Base-by-base conservation (phyloP, 2,888 invertebrate species). In the Chrysomela aeneicollis region DNA sequence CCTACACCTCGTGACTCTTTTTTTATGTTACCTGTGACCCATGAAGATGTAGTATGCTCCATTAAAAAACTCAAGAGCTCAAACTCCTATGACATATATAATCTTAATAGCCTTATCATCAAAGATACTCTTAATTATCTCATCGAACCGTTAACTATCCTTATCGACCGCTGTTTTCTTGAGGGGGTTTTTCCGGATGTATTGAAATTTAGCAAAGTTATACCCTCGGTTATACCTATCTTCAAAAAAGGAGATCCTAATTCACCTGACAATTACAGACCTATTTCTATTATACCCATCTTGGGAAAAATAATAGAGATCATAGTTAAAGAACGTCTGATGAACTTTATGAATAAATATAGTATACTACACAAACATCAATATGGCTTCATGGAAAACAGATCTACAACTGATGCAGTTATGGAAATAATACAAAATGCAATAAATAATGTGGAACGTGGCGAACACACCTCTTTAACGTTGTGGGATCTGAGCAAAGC, bases 281-380 rank as follows among this genome's bases (percentile, higher is more conserved):
- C 49, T n/a, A 49, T 49, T 17, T n/a, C 49, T 17, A 49, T 49
- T 15, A 49, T 49, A 12, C 49, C 49, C 1, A n/a, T 49, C 8
- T 17, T 49, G 18, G 49, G 49, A 1, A 49, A n/a, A 15, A 49
- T 15, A 49, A 49, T 49, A 49, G 49, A 49, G 18, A 49, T 49
- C 18, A 49, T 49, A 49, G 49, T 49, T 6, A 17, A 49, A 49
- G 17, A 49, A 6, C 18, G 18, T 6, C 18, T 17, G 3, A 49
- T 49, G 18, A 49, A 15, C 15, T 49, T 26, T 26, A 3, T 26
- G 3, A 6, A 26, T 26, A 26, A 26, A 26, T 6, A 5, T 6
- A 26, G 6, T 6, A 26, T 49, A 1, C 18, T 49, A 15, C 49
- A 17, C 15, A 15, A 49, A 17, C 18, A 49, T 17, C 49, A 49